Percentiles rank a stretch among this genome's conserved stretches.
phyloP scores from a whole-genome alignment of 2,888 invertebrate genomes.

The Apamea epomidion region DNA sequence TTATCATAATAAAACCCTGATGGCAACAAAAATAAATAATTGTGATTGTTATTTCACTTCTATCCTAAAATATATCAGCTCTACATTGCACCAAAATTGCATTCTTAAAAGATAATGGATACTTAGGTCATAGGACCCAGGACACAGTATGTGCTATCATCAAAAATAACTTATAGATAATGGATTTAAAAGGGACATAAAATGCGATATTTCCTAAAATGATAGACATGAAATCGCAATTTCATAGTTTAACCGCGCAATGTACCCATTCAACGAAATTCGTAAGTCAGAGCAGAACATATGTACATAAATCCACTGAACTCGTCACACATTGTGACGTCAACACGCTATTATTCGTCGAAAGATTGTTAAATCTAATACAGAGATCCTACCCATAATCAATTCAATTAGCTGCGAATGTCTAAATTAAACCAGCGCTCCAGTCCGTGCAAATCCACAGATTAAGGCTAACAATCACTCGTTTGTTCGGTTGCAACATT shows the following conservation, averaged over 20 bases:
- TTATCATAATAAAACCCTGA: slow-evolving; percentile 15
- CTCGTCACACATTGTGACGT: slow-evolving; percentile 20
- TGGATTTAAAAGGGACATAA: neutral
- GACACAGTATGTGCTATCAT: neutral
- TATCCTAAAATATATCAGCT: neutral
- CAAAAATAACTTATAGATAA: neutral
- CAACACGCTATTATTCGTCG: slow-evolving; percentile 24
- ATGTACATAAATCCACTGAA: slow-evolving; percentile 13
- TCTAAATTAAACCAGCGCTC: slow-evolving; percentile 47
- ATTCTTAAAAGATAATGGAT: neutral
- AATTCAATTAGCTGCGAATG: slow-evolving; percentile 48
- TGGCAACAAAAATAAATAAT: slow-evolving; percentile 5
- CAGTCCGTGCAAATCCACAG: slow-evolving; percentile 43
- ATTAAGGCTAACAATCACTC: slow-evolving; percentile 62
- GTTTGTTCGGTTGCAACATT: slow-evolving; percentile 58
- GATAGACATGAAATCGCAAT: slow-evolving; percentile 4
- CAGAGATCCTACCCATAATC: slow-evolving; percentile 29
- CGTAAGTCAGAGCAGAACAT: neutral
- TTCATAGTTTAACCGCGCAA: slow-evolving; percentile 26
- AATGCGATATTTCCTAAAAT: slow-evolving; percentile 8
- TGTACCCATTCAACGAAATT: slow-evolving; percentile 16
- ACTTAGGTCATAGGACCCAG: neutral
- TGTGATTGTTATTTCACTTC: neutral
- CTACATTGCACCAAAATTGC: neutral
- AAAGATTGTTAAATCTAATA: slow-evolving; percentile 24